These are phyloP conservation scores for Heliconius himera DNA, from an alignment of 1,140 invertebrate species.

Conservation along the genomic window DNA sequence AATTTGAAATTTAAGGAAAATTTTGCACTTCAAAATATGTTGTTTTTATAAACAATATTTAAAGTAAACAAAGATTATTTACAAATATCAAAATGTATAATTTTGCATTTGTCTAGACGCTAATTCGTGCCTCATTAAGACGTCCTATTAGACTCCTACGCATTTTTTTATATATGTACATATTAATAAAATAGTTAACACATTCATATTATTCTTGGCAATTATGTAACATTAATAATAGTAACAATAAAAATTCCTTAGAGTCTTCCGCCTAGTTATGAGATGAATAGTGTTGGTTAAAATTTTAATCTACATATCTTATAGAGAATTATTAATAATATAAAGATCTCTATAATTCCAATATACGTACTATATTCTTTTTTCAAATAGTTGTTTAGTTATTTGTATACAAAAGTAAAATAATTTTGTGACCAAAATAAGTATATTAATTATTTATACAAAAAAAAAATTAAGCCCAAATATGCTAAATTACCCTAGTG, in stretches of 20 bases:
- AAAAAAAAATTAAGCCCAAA: too few relatives aligned
- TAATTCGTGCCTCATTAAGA: slow-evolving; percentile 1
- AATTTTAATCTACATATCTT: not conserved
- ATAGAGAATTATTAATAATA: not conserved
- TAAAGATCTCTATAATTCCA: not conserved
- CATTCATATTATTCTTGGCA: slow-evolving; percentile 8
- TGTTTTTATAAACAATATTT: not conserved
- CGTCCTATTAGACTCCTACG: slow-evolving; percentile 3
- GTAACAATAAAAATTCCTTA: slow-evolving; percentile 5
- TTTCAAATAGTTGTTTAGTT: too few relatives aligned
- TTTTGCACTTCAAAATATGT: not conserved
- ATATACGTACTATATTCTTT: too few relatives aligned
- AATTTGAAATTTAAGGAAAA: not conserved
- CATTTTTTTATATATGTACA: slow-evolving; percentile 9
- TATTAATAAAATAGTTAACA: not conserved
- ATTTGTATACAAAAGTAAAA: too few relatives aligned
- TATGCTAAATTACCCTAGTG: too few relatives aligned
- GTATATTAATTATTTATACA: too few relatives aligned
- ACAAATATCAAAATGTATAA: not conserved
- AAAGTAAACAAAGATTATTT: not conserved
- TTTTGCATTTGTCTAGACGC: slow-evolving; percentile 14
- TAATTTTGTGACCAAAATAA: too few relatives aligned
- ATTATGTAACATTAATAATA: not conserved
- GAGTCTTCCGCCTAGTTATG: not conserved
- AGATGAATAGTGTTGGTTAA: not conserved